A percentile compares a stretch with the other conserved stretches of the same genome.
phyloP scores from a whole-genome alignment of 1,140 invertebrate genomes.

The Caligus rogercresseyi region DNA sequence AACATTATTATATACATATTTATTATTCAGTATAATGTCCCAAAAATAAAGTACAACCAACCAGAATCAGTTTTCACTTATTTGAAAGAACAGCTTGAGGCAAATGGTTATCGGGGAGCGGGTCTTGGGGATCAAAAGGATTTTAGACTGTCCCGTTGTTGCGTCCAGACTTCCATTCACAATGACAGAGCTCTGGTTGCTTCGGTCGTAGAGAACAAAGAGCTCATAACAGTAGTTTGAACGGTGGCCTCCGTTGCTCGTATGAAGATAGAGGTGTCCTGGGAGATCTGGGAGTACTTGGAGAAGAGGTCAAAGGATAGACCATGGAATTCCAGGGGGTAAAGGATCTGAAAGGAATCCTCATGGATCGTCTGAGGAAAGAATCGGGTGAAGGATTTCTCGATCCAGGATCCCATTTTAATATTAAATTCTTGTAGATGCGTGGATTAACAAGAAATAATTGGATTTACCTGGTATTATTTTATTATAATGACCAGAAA shows the following conservation, averaged over 20 bases:
- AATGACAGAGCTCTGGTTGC: background rate
- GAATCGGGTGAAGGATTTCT: background rate
- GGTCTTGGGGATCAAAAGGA: background rate
- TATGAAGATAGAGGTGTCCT: background rate
- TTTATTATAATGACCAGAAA: too few species aligned
- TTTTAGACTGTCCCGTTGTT: background rate
- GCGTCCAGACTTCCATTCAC: background rate
- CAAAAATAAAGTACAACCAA: too few species aligned
- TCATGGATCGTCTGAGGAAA: background rate
- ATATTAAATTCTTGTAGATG: too few species aligned
- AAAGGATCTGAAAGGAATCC: background rate
- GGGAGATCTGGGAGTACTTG: background rate
- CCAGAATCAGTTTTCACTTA: too few species aligned
- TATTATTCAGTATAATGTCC: background rate
- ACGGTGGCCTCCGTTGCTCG: background rate
- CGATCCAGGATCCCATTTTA: background rate
- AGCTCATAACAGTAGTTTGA: background rate
- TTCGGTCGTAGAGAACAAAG: background rate
- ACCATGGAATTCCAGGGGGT: background rate
- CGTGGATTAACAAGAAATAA: too few species aligned
- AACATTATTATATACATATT: background rate
- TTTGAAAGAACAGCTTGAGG: background rate
- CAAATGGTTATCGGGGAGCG: background rate
- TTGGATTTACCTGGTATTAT: too few species aligned
- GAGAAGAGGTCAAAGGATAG: background rate